Base-by-base conservation (phyloP, 1,140 invertebrate genomes). In the Drosophila trapezifrons region DNA sequence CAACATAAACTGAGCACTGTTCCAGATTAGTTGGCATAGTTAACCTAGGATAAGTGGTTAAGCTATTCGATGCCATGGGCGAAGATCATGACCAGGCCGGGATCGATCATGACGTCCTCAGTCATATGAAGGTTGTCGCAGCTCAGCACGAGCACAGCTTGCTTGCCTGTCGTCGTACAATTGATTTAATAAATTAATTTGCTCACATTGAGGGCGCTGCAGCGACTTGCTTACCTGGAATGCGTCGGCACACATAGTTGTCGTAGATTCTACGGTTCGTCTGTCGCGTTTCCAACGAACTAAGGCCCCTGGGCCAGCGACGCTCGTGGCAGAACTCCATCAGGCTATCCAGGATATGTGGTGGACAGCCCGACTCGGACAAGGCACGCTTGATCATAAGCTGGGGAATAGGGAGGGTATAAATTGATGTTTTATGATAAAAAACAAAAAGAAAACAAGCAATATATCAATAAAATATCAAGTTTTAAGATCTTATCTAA, bases 81-180 rank as follows among this genome's bases (percentile, higher is more conserved):
- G 93, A 99, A 99, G 84, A 99, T 99, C 98, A 99, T 98, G 15
- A 99, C 97, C 74, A 99, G 94, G n/a, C 98, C 98, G 4, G 98
- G 98, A 80, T 98, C 97, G 32, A 98, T 94, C 94, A 99, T 98
- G 95, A 99, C 97, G 80, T 99, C 97, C 76, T 98, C 97, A 72
- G 97, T 96, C 94, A 99, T 98, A 91, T 99, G 98, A 27, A 95
- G 94, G 92, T 99, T 99, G 92, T 99, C 98, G 92, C 97, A 98
- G 66, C 96, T 96, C 79, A 99, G 94, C 27, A 99, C 98, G 76
- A 99, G 94, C 29, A 99, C 98, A 47, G 98, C 98, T 93, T 98
- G 98, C 91, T 98, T 98, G 46, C 91, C 91, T 92, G 52, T 37
- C 22, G 22, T 4, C 22, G 55, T 18, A 25, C 32, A 51, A 43